phyloP scores from a whole-genome alignment of 2,888 invertebrate species.

The Aethes cnicana region DNA sequence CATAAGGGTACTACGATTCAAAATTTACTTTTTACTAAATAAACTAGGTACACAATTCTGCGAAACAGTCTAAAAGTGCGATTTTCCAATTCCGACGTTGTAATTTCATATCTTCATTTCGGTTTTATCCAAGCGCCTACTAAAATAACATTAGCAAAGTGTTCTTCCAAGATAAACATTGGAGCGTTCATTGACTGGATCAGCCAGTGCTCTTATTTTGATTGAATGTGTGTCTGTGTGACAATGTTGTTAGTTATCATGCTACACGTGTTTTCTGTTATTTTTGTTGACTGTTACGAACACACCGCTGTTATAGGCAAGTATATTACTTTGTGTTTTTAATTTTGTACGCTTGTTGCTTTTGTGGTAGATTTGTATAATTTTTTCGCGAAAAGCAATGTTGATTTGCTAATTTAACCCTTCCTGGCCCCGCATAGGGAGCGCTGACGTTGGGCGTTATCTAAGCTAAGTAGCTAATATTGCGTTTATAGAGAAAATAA shows the following conservation, averaged over 20 bases:
- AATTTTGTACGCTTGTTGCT: background rate
- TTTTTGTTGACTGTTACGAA: slow-evolving; percentile 21
- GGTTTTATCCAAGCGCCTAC: slow-evolving; percentile 9
- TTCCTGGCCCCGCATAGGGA: slow-evolving; percentile 11
- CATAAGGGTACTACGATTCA: too few species aligned
- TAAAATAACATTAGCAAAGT: slow-evolving; percentile 6
- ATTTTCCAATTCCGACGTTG: too few species aligned
- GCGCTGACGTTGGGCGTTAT: slow-evolving; percentile 20
- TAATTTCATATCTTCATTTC: too few species aligned
- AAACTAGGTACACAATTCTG: too few species aligned
- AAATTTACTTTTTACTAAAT: too few species aligned
- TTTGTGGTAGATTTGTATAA: background rate
- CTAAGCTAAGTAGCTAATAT: slow-evolving; percentile 6
- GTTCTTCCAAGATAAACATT: slow-evolving; percentile 2
- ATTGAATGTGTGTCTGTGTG: slow-evolving; percentile 19
- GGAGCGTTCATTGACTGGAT: slow-evolving; percentile 10
- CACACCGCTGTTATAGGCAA: slow-evolving; percentile 15
- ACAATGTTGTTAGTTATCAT: slow-evolving; percentile 24
- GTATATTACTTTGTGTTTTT: background rate
- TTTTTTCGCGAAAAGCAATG: background rate
- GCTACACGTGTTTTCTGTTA: slow-evolving; percentile 20
- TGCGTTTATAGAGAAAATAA: background rate
- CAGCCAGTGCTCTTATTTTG: slow-evolving; percentile 21
- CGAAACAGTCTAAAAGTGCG: too few species aligned
- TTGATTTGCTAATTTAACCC: slow-evolving; percentile 3